These are phyloP conservation scores for Linepithema humile DNA, from an alignment of 1,140 invertebrate species.

Conservation along the genomic window DNA sequence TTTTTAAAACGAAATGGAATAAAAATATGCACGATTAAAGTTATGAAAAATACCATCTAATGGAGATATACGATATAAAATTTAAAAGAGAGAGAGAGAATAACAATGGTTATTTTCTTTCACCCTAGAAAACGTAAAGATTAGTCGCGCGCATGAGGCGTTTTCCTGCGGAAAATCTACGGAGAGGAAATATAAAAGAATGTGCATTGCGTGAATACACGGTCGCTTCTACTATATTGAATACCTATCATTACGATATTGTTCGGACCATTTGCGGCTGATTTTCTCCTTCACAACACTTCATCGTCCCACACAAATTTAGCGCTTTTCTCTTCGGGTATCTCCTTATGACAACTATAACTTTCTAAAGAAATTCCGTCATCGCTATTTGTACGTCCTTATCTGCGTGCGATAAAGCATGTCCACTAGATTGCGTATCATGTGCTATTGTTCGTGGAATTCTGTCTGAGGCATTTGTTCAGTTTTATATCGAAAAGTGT, in stretches of 20 bases:
- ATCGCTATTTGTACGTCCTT: conserved; percentile 12
- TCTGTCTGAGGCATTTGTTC: conserved; percentile 5
- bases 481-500: no score
- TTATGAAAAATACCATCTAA: neutral
- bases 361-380: conserved; percentile 45
- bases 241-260: conserved; percentile 47
- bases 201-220: neutral
- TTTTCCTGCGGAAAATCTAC: conserved; percentile 17
- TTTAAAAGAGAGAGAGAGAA: neutral
- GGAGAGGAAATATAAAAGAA: neutral
- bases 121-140: neutral
- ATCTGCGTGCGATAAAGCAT: conserved; percentile 28
- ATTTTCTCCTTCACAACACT: conserved; percentile 40
- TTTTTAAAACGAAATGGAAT: no score
- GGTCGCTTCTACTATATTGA: conserved; percentile 7
- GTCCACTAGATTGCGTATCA: neutral
- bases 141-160: neutral
- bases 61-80: neutral
- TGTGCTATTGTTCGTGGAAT: neutral
- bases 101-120: neutral
- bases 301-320: conserved; percentile 34
- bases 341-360: conserved; percentile 23
- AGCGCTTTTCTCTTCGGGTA: conserved; percentile 22
- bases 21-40: neutral
- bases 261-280: conserved; percentile 32